Base-by-base conservation (phyloP, 2,113 vertebrate species). In the Tachuris rubrigastra region DNA sequence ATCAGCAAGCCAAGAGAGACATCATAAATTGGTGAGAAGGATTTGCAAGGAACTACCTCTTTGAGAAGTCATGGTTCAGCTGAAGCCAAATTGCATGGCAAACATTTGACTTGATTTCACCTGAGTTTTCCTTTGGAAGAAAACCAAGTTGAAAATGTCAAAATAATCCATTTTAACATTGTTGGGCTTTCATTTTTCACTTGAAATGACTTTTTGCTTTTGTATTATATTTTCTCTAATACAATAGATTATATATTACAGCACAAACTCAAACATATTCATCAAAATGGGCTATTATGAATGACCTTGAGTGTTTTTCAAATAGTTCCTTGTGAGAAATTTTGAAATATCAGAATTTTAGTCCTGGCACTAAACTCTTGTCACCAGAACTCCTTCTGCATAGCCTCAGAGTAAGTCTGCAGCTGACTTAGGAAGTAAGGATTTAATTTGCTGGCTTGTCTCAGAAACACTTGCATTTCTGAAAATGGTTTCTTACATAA, bases 161-260 rank as follows among this genome's bases (percentile, higher is more conserved):
- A 92, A 94, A 91, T 53, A 82, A 89, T 73, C n/a, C 6, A 46
- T 95, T 95, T 96, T 76, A 65, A 82, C 14, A 53, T 96, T 82
- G 12, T 56, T 66, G 28, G 21, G 22, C 14, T 60, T 81, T 95
- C 42, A 63, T 84, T 97, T 95, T 84, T 95, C 60, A 68, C 31
- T 84, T 89, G 68, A 92, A 87, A 44, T 47, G 2, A 17, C 21
- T 85, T 96, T 94, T 68, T 41, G 20, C 16, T 68, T 92, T 78
- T 80, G 33, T 71, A 69, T 88, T 89, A 3, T 58, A 66, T 88
- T 92, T 93, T 84, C 20, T 60, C 18, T 44, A 74, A 59, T 88
- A 55, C 37, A 92, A 93, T 22, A 33, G 19, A 55, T 78, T 81
- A 37, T 65, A 55, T 75, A 68, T 87, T 94, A 56, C 35, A 50